A percentile compares a stretch with the other conserved stretches of the same genome.
phyloP scores from a whole-genome alignment of 2,113 vertebrate genomes.

The Tupaia tana region DNA sequence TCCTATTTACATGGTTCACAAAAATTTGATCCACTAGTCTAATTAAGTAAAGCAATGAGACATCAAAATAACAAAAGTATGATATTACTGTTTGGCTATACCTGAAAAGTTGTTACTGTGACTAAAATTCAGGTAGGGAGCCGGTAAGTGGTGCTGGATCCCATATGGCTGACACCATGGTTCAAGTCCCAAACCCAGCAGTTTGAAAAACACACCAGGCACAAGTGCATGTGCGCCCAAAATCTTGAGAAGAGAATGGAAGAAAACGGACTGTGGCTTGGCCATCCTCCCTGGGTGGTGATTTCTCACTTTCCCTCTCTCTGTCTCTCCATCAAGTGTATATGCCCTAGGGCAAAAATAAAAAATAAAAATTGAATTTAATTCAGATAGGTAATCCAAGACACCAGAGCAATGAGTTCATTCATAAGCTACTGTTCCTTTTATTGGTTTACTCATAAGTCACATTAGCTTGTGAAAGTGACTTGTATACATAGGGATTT shows the following conservation, averaged over 20 bases:
- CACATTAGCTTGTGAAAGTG: neutral
- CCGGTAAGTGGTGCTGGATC: too few relatives aligned
- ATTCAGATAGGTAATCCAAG: neutral
- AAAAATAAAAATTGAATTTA: neutral
- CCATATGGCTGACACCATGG: too few relatives aligned
- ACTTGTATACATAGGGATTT: neutral
- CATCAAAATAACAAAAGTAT: neutral
- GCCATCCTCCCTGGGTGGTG: too few relatives aligned
- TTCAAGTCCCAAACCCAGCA: too few relatives aligned
- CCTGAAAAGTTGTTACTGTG: neutral
- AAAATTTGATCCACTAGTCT: neutral
- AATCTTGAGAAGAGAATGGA: too few relatives aligned
- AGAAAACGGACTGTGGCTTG: too few relatives aligned
- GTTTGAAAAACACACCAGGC: too few relatives aligned
- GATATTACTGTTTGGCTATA: neutral
- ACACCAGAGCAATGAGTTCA: neutral
- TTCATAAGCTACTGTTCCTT: neutral
- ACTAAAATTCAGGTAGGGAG: neutral
- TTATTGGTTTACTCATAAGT: too few relatives aligned
- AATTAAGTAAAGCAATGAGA: neutral
- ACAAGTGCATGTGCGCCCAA: too few relatives aligned
- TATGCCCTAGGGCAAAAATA: too few relatives aligned
- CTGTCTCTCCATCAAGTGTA: too few relatives aligned
- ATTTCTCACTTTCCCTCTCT: too few relatives aligned
- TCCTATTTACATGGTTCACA: neutral